phyloP scores from a whole-genome alignment of 2,888 invertebrate genomes.

The Ypsolopha scabrella region DNA sequence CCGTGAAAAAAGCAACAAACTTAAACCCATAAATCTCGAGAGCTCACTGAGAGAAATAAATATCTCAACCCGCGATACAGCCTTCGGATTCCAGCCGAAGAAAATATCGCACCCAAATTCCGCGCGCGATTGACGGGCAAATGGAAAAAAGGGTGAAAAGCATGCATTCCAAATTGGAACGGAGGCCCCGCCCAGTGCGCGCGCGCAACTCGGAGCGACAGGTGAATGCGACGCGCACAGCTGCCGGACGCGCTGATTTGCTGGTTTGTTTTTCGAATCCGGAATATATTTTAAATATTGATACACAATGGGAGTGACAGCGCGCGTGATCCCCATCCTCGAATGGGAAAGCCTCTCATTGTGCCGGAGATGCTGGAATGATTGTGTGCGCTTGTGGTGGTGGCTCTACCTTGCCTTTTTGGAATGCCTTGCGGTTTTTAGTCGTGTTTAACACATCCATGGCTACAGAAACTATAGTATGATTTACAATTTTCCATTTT shows the following conservation, averaged over 20 bases:
- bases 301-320: conserved; percentile 56
- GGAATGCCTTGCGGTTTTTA: no score
- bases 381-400: neutral
- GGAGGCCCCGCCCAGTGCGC: conserved; percentile 53
- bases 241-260: conserved; percentile 45
- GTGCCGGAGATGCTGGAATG: neutral
- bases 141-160: conserved; percentile 53
- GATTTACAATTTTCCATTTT: no score
- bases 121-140: conserved; percentile 46
- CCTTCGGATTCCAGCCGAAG: conserved; percentile 59
- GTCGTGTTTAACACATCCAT: no score
- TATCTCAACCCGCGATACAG: conserved; percentile 53
- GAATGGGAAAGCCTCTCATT: neutral
- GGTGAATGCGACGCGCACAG: conserved; percentile 59
- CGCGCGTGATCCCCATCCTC: conserved; percentile 8
- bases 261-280: conserved; percentile 43
- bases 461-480: no score
- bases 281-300: conserved; percentile 54
- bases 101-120: conserved; percentile 70
- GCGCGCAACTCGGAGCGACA: conserved; percentile 40
- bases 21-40: conserved; percentile 41
- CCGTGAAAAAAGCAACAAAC: conserved; percentile 26
- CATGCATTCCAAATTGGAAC: conserved; percentile 35
- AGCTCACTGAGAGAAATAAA: conserved; percentile 39
- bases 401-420: no score